These are phyloP conservation scores for Batillaria attramentaria DNA, from an alignment of 1,140 invertebrate genomes.

Conservation along the genomic window DNA sequence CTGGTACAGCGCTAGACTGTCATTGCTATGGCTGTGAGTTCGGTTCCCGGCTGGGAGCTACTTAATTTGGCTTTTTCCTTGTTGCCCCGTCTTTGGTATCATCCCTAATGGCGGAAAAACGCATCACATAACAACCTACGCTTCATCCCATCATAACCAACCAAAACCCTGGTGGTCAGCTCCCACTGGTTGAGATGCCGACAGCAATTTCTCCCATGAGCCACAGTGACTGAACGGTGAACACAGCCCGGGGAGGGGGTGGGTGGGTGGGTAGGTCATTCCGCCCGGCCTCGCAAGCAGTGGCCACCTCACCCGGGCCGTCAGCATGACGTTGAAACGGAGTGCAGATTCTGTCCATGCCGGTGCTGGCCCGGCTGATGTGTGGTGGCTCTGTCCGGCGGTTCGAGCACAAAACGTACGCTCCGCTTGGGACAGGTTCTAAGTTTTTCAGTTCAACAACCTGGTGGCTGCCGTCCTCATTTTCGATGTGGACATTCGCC, in stretches of 20 bases:
- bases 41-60: too few relatives aligned
- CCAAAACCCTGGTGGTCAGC: too few relatives aligned
- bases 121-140: too few relatives aligned
- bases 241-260: conserved; percentile 52
- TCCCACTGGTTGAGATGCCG: too few relatives aligned
- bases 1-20: too few relatives aligned
- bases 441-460: conserved; percentile 60
- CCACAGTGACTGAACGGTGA: too few relatives aligned
- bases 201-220: too few relatives aligned
- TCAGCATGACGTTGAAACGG: conserved; percentile 50
- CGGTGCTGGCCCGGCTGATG: not conserved
- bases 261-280: conserved; percentile 49
- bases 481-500: conserved; percentile 62
- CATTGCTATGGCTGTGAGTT: too few relatives aligned
- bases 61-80: too few relatives aligned
- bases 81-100: too few relatives aligned
- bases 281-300: conserved; percentile 50
- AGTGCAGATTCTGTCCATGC: conserved; percentile 44
- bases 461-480: conserved; percentile 60
- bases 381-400: conserved; percentile 37
- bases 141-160: too few relatives aligned
- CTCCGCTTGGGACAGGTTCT: conserved; percentile 47
- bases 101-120: too few relatives aligned
- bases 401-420: conserved; percentile 51
- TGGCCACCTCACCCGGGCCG: conserved; percentile 54